Evolutionary conservation across 2,113 vertebrate genomes (phyloP), one percentile per base, ranked within the genome.

Genomic region (Camelus bactrianus): DNA sequence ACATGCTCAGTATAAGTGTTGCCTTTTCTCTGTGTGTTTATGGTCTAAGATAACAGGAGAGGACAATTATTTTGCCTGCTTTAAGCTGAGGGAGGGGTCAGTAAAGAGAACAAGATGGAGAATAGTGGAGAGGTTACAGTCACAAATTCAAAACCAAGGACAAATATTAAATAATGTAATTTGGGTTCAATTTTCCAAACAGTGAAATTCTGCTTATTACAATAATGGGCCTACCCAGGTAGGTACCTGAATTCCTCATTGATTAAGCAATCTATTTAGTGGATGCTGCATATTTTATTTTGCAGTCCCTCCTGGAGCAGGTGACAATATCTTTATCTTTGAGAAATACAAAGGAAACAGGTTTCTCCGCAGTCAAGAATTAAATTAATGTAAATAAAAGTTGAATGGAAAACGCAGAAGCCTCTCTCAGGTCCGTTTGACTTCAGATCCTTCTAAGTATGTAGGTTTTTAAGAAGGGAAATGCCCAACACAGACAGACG

Each of bases 371-470:
- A 62, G 80, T 8, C 15, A 62, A 28, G 79, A 84, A 94, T 80
- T n/a, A 88, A 88, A 76, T 50, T 19, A 54, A 82, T 22, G 50
- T 83, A 65, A 86, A 92, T 77, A 89, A 81, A 93, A 89, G 32
- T 30, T 84, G 64, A 88, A 38, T 28, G 52, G 65, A 85, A 69
- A 92, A 91, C 79, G 48, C 76, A 38, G 24, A 90, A 73, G 28
- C 30, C 48, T 67, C 35, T 58, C 1, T 50, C 93, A 75, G 26
- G 50, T 46, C 42, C 1, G 0, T 80, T 32, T 56, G 92, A 76
- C 67, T 85, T 89, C 84, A 35, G 56, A 35, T 69, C 69, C 13
- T 89, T 77, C 35, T 35, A 30, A 35, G 32, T n/a, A 70, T 81
- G 64, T 48, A 81, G 82, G 35, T 83, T 91, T 93, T 9, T 9